These are phyloP conservation scores for Gephyroberyx darwinii DNA, from an alignment of 2,797 vertebrate species.

Conservation along the genomic window DNA sequence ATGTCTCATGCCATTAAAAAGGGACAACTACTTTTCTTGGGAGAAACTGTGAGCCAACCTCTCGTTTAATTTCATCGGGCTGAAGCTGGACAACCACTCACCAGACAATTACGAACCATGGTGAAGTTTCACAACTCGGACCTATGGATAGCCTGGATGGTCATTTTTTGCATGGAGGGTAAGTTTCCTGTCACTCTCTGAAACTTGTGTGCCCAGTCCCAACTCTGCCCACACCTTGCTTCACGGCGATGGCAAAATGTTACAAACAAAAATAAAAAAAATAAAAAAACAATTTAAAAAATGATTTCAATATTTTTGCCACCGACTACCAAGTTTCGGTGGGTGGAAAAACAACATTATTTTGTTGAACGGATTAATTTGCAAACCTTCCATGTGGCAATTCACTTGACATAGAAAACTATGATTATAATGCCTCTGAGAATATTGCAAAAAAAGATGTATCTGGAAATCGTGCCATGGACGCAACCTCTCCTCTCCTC, in stretches of 20 bases:
- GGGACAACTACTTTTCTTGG: conserved; percentile 55
- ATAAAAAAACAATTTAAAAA: too few species aligned
- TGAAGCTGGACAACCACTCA: conserved; percentile 27
- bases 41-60: conserved; percentile 54
- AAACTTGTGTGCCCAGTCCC: conserved; percentile 20
- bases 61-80: conserved; percentile 17
- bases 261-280: too few species aligned
- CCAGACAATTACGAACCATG: conserved; percentile 70
- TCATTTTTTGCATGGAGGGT: conserved; percentile 82
- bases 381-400: too few species aligned
- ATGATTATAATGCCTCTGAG: conserved; percentile 16
- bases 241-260: too few species aligned
- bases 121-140: conserved; percentile 85
- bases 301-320: too few species aligned
- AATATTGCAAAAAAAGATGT: conserved; percentile 50
- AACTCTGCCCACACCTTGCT: background rate
- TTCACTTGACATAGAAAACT: background rate
- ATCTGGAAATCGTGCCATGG: conserved; percentile 48
- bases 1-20: conserved; percentile 35
- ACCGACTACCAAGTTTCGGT: too few species aligned
- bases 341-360: too few species aligned
- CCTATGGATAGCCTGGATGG: conserved; percentile 85
- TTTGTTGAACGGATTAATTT: too few species aligned
- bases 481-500: conserved; percentile 33
- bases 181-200: conserved; percentile 55